Evolutionary conservation across 2,797 vertebrate species (phyloP).

Genomic region (Lerista edwardsae): DNA sequence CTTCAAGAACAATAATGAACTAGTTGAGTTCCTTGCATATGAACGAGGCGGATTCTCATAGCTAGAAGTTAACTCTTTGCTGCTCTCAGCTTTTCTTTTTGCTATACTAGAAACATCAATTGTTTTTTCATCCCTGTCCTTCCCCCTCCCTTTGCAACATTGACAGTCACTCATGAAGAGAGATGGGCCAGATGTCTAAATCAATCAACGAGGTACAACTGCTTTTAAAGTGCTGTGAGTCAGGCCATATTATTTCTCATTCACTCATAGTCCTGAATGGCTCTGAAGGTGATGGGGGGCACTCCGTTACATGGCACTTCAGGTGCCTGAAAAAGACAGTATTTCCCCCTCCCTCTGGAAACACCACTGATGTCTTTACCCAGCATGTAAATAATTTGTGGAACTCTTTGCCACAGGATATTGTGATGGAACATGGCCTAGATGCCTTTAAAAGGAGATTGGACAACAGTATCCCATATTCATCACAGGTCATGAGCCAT

Average conservation of each 20-base stretch:
- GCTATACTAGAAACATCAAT: not conserved
- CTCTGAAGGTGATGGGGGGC: no score
- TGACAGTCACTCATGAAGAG: not conserved
- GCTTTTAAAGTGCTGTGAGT: not conserved
- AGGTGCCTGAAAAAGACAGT: no score
- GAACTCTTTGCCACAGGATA: no score
- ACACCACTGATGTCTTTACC: no score
- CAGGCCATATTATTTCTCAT: slow-evolving; percentile 19
- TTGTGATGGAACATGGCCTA: no score
- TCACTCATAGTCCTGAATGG: no score
- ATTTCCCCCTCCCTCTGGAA: no score
- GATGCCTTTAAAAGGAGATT: no score
- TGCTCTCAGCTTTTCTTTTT: not conserved
- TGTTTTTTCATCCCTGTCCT: not conserved
- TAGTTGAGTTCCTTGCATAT: not conserved
- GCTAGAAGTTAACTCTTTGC: not conserved
- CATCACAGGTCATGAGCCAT: no score
- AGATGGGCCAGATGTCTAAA: not conserved
- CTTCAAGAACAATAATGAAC: not conserved
- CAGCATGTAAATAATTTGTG: no score
- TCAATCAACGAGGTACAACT: slow-evolving; percentile 8
- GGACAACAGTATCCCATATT: no score
- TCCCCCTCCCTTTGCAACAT: not conserved
- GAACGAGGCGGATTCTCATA: not conserved
- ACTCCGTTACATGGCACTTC: no score